phyloP scores from a whole-genome alignment of 2,113 vertebrate species.

The Tragelaphus scriptus region DNA sequence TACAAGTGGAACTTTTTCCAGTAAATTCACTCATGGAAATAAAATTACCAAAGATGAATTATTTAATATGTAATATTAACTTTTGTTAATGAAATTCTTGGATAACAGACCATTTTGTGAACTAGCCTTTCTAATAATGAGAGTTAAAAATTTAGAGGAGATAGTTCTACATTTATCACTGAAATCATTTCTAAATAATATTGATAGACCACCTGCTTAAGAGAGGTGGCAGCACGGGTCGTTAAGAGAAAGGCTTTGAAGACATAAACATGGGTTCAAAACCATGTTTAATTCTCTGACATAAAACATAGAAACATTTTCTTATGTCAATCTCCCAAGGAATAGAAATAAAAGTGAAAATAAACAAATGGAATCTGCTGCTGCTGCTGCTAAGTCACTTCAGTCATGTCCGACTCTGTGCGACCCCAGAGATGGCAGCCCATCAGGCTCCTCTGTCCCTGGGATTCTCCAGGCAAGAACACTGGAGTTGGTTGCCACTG shows the following conservation, averaged over 20 bases:
- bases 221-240: not conserved
- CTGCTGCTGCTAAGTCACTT: too few relatives aligned
- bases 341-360: not conserved
- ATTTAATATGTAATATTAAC: not conserved
- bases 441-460: too few relatives aligned
- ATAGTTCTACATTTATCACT: not conserved
- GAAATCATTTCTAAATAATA: not conserved
- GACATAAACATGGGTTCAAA: not conserved
- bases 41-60: not conserved
- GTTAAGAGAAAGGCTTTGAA: not conserved
- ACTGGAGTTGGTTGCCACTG: too few relatives aligned
- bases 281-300: not conserved
- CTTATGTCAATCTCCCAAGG: not conserved
- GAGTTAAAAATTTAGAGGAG: not conserved
- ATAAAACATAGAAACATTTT: not conserved
- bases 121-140: not conserved
- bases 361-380: not conserved
- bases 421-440: too few relatives aligned
- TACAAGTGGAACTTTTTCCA: not conserved
- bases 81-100: not conserved
- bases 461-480: too few relatives aligned
- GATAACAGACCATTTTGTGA: not conserved
- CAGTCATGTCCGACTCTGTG: too few relatives aligned
- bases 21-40: conserved; percentile 24
- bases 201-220: not conserved